These are phyloP conservation scores for Lateolabrax maculatus DNA, from an alignment of 2,797 vertebrate species.

Conservation along the genomic window DNA sequence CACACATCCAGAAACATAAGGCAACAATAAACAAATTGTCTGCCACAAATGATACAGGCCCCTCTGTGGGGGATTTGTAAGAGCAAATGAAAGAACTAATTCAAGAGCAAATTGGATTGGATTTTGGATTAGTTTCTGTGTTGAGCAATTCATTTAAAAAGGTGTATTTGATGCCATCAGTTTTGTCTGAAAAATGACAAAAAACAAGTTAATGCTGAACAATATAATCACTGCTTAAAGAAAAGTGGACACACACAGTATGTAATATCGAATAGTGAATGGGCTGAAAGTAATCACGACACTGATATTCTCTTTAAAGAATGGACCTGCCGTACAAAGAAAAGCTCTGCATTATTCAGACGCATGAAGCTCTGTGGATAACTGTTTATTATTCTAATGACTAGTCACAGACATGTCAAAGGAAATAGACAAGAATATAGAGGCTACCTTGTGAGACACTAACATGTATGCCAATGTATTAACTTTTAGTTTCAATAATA, in stretches of 20 bases:
- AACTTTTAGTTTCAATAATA: background rate
- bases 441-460: too few species aligned
- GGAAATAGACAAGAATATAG: too few species aligned
- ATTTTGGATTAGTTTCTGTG: background rate
- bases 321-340: background rate
- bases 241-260: background rate
- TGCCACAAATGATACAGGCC: background rate
- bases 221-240: background rate
- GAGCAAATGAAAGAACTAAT: background rate
- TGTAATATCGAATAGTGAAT: background rate
- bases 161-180: background rate
- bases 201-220: background rate
- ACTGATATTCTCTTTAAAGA: background rate
- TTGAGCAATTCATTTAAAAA: background rate
- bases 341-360: background rate
- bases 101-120: background rate
- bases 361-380: background rate
- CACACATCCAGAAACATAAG: background rate
- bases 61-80: too few species aligned
- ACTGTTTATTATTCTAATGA: background rate
- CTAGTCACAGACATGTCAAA: background rate
- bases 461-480: too few species aligned
- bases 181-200: background rate
- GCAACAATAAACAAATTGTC: background rate
- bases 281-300: background rate